Conservation (phyloP, 2,797 vertebrate species). For the Cygnus olor region DNA sequence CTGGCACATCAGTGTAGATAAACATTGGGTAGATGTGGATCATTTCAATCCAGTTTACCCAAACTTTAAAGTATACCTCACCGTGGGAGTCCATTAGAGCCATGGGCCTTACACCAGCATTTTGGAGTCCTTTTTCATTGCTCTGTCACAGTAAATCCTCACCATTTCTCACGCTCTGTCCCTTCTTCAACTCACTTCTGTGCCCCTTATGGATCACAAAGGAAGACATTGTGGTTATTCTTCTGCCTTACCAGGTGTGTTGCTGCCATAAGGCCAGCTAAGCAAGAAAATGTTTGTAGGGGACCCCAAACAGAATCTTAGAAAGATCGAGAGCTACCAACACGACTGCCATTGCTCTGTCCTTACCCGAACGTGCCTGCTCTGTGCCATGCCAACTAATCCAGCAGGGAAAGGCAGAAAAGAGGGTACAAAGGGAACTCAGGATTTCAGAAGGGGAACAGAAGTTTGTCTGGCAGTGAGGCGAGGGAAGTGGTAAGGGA, state of each 20-base stretch:
- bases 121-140: neutral
- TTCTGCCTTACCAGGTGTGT: fast-evolving
- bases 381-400: fast-evolving
- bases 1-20: neutral
- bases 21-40: neutral
- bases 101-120: neutral
- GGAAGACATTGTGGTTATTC: neutral
- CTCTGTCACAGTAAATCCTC: neutral
- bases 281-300: neutral
- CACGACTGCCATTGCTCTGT: neutral
- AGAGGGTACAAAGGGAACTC: neutral
- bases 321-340: neutral
- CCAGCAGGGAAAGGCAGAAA: fast-evolving
- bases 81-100: neutral
- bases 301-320: neutral
- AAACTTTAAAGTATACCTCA: neutral
- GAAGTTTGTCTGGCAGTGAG: neutral
- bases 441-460: neutral
- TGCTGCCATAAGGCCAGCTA: neutral
- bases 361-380: neutral
- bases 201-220: fast-evolving
- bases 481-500: neutral
- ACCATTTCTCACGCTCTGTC: neutral
- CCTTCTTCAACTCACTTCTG: neutral
- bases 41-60: neutral